Base-by-base conservation (phyloP, 2,113 vertebrate species). In the Caranx ignobilis region DNA sequence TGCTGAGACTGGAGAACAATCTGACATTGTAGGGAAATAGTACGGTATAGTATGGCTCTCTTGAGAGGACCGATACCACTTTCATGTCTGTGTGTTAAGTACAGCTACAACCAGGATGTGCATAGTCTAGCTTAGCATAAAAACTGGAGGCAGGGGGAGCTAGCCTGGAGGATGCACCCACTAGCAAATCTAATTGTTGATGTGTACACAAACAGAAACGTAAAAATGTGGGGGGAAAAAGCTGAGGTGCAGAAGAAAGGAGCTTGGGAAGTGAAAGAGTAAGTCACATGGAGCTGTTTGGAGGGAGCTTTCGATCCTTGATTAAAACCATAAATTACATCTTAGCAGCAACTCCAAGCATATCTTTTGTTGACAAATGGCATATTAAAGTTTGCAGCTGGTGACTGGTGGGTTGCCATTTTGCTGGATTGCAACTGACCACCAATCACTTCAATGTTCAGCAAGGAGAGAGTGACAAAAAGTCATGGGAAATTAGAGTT, bases 401-500 rank as follows among this genome's bases (percentile, higher is more conserved):
- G 64, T 80, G 84, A 87, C 82, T 82, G 75, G 74, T 80, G 83
- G 71, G 78, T 84, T 87, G 80, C 77, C 72, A 85, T 90, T 85
- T 87, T 85, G 68, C 82, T 15, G 60, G 71, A 85, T 89, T 87
- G 75, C 71, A 59, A 59, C 77, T 86, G 86, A 87, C 79, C 84
- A 85, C 87, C 75, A 89, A 88, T 91, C 82, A 91, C 89, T 80
- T 71, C 8, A 68, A 85, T 76, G 61, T 74, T 77, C 68, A 68
- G 75, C 63, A 39, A 75, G 59, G 35, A 39, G 32, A 68, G 76
- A 79, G 71, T 75, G 77, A 83, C 65, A 32, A 88, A 89, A 90
- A 87, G 64, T 83, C 54, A 41, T 68, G 55, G 77, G 75, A 86
- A 91, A 91, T 91, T 81, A 81, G 76, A 84, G 81, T 86, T 89